Base-by-base conservation (phyloP, 64 coral and sea anemone genomes). In the Montipora sp. region DNA sequence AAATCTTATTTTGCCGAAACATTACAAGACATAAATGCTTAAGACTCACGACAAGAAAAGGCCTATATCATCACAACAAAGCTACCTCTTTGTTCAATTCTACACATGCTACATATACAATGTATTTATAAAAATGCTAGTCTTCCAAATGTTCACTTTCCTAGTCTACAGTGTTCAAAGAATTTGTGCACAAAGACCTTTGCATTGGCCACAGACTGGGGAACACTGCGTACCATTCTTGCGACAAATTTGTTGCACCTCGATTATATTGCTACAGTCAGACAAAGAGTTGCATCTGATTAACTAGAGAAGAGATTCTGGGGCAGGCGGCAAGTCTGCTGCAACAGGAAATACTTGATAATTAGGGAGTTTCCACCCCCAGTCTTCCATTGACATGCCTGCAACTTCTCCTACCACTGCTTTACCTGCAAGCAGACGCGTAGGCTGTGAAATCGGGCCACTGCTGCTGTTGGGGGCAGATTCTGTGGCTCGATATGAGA, bases 231-330 rank as follows among this genome's bases (percentile, higher is more conserved):
- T 50, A 75, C 63, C 63, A 55, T 91, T 69, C 55, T 91, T 91
- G 48, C 69, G 68, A 19, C 67, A 91, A 53, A 55, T 83, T 36
- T 36, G 27, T 36, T 36, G 49, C 71, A 91, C 81, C 90, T 83
- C n/a, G 27, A 36, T 36, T 36, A 27, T 51, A 53, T 1, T 91
- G 65, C 59, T 47, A 58, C 77, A 75, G 59, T 90, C 78, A 15
- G 89, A 55, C 14, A 14, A 48, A 27, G 78, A 90, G 78, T 90
- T 90, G 50, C 89, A 81, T 69, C 89, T 61, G n/a, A 90, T 81
- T 16, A 90, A 50, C 43, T 22, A 21, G 7, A 90, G 61, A 59
- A 90, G 77, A 23, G 69, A 84, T 72, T 90, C 65, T 53, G 77
- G 89, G 5, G 89, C 89, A 73, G 77, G 77, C 5, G 65, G 75